Conservation (phyloP, 2,113 vertebrate genomes). For the Acanthisitta chloris region DNA sequence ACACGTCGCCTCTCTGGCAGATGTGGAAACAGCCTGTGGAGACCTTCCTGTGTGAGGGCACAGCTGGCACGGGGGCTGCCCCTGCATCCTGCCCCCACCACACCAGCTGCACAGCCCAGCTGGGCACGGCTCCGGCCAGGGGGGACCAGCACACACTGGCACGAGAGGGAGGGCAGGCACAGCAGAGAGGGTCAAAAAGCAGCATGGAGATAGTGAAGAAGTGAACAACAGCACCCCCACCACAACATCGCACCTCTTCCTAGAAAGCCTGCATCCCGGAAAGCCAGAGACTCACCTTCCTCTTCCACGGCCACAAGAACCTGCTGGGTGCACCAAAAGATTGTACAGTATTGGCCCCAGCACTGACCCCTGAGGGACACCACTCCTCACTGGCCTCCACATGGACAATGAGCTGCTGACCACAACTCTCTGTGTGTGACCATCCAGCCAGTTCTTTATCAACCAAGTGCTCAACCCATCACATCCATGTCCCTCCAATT, state of each 20-base stretch:
- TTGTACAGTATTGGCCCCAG: too few species aligned
- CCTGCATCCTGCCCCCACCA: not conserved
- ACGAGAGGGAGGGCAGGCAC: not conserved
- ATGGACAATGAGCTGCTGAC: too few species aligned
- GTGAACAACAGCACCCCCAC: not conserved
- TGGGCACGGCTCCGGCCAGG: not conserved
- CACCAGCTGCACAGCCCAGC: constrained; percentile 2
- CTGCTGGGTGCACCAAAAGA: not conserved
- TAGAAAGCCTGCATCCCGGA: not conserved
- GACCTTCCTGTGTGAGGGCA: not conserved
- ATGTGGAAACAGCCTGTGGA: not conserved
- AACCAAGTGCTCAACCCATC: too few species aligned
- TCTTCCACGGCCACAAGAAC: accelerated
- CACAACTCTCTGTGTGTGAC: too few species aligned
- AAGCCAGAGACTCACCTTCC: not conserved
- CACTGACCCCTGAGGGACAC: too few species aligned
- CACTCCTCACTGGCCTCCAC: too few species aligned
- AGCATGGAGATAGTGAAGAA: not conserved
- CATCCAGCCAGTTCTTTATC: too few species aligned
- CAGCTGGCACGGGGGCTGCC: constrained; percentile 44
- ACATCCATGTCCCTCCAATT: too few species aligned
- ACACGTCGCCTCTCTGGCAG: not conserved
- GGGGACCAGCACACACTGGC: not conserved
- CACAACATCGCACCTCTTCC: not conserved
- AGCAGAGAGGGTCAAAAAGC: not conserved